Evolutionary conservation across 2,888 invertebrate species (phyloP).

Genomic region (Drosophila fulvimacula): DNA sequence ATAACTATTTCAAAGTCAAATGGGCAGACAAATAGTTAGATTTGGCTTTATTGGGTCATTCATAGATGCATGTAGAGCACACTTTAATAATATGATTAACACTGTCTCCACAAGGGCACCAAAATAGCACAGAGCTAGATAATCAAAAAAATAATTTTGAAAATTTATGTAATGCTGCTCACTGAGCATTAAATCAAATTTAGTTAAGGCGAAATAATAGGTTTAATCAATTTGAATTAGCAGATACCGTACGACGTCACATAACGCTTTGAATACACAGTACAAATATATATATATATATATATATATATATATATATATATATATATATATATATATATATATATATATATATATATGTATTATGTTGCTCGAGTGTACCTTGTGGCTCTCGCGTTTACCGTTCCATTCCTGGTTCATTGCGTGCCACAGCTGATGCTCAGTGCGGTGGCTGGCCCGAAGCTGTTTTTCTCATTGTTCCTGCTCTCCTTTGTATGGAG

Average conservation of each 20-base stretch:
- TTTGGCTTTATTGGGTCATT: slow-evolving; percentile 6
- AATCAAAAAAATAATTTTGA: slow-evolving; percentile 1
- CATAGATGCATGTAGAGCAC: not conserved
- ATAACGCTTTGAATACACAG: not conserved
- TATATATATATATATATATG: not conserved
- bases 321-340: not conserved
- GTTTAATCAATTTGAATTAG: slow-evolving; percentile 12
- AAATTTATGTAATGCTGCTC: slow-evolving; percentile 5
- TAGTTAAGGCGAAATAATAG: slow-evolving; percentile 9
- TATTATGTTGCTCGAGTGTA: slow-evolving; percentile 4
- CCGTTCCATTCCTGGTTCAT: slow-evolving; percentile 10
- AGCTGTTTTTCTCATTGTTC: slow-evolving; percentile 56
- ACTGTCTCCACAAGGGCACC: not conserved
- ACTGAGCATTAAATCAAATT: not conserved
- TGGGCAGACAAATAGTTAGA: slow-evolving; percentile 6
- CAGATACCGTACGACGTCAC: slow-evolving; percentile 16
- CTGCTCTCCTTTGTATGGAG: slow-evolving; percentile 62
- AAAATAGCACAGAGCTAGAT: not conserved
- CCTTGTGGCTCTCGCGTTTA: slow-evolving; percentile 20
- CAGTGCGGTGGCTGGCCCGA: slow-evolving; percentile 39
- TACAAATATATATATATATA: not conserved
- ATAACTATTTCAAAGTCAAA: not conserved
- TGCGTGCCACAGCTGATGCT: slow-evolving; percentile 51
- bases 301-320: too few species aligned
- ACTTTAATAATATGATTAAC: not conserved